Conservation (phyloP, 2,113 vertebrate genomes). For the Psettodes erumei region DNA sequence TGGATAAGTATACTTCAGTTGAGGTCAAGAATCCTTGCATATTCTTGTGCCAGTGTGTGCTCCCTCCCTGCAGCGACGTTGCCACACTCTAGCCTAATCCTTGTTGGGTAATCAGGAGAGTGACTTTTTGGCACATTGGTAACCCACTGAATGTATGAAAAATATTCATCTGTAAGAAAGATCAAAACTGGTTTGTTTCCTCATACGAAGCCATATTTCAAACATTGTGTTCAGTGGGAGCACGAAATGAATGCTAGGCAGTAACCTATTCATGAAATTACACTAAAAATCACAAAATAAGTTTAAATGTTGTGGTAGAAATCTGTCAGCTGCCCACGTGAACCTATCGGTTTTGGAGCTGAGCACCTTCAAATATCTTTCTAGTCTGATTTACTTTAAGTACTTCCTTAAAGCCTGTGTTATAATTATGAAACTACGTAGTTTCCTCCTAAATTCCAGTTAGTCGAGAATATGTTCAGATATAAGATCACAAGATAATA, state of each 20-base stretch:
- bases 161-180: slow-evolving; percentile 78
- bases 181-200: slow-evolving; percentile 59
- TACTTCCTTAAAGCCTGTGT: slow-evolving; percentile 1
- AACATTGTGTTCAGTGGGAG: slow-evolving; percentile 30
- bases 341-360: not conserved
- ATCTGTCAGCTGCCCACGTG: not conserved
- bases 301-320: not conserved
- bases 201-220: slow-evolving; percentile 33
- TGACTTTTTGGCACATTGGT: slow-evolving; percentile 80
- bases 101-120: slow-evolving; percentile 60
- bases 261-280: not conserved
- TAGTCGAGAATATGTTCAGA: not conserved
- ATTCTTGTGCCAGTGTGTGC: slow-evolving; percentile 60
- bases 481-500: not conserved
- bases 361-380: not conserved
- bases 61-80: slow-evolving; percentile 52
- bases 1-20: slow-evolving; percentile 58
- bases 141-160: slow-evolving; percentile 65
- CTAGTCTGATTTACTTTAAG: not conserved
- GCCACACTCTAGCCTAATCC: slow-evolving; percentile 61
- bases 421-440: not conserved
- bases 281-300: slow-evolving; percentile 3
- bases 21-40: slow-evolving; percentile 67
- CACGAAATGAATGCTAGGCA: not conserved
- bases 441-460: not conserved